Base-by-base conservation (phyloP, 2,113 vertebrate species). In the Lutjanus erythropterus region DNA sequence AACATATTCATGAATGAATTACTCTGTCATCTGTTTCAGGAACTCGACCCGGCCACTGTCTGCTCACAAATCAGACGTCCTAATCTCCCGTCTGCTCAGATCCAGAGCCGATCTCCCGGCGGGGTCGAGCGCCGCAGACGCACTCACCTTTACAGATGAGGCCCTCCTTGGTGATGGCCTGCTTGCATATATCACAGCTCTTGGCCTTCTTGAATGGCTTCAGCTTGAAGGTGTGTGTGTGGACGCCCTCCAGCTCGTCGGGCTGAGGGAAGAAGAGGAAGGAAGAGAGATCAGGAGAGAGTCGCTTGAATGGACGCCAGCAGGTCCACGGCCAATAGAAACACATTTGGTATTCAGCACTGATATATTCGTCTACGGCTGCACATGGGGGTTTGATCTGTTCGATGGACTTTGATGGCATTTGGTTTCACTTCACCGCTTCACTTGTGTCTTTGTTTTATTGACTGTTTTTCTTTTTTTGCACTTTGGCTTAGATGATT, bases 181-280 rank as follows among this genome's bases (percentile, higher is more conserved):
- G 97, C 21, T 97, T 96, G 93, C 98, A 99, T 88, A 98, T 96
- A 10, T 95, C 96, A 0, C 98, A 99, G 3, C 96, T 96, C 85
- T 97, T 97, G 93, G 96, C 96, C 92, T 98, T 98, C 96, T 97
- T 98, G 94, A 99, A 99, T 44, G 95, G 96, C 90, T 97, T 98
- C 93, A 97, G 95, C 93, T 97, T 96, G 94, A 99, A 99, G 60
- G 91, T 88, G 93, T 99, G 98, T 0, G 93, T 94, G 8, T 96
- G 95, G 84, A 97, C 95, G 1, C 96, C 95, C 90, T 99, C 97
- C 90, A 97, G 89, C 44, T 99, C 98, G 59, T 98, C 96, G 1
- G 97, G 96, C 97, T 99, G 93, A 4, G 6, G 72, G 52, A 35
- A 23, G 56, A 65, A 71, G 64, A 80, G 58, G 55, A 67, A 76